phyloP scores from a whole-genome alignment of 2,888 invertebrate species.

The Drosophila quinaria region DNA sequence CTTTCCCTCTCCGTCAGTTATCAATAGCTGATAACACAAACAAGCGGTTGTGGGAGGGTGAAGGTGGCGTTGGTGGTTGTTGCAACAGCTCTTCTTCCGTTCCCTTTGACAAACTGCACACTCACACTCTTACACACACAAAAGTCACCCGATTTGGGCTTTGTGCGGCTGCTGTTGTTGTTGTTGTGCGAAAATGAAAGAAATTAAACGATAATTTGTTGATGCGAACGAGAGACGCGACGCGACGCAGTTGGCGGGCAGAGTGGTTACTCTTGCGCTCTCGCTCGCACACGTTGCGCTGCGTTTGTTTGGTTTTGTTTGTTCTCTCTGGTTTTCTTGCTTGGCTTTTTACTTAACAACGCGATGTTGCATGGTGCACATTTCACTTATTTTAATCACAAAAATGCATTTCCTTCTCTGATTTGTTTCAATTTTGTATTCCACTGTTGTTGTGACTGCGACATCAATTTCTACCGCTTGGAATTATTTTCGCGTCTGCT shows the following conservation, averaged over 20 bases:
- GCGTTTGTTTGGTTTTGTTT: constrained; percentile 60
- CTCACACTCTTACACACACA: constrained; percentile 24
- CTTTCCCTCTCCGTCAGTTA: constrained; percentile 27
- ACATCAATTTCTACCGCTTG: constrained; percentile 37
- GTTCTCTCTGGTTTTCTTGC: constrained; percentile 66
- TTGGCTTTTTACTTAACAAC: constrained; percentile 57
- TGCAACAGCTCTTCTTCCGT: constrained; percentile 14
- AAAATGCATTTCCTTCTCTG: constrained; percentile 53
- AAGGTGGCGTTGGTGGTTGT: constrained; percentile 30
- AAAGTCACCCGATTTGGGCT: constrained; percentile 68
- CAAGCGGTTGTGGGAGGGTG: constrained; percentile 15
- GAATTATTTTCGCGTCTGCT: constrained; percentile 56
- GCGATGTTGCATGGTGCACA: constrained; percentile 67
- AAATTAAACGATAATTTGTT: constrained; percentile 79
- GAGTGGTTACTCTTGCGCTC: constrained; percentile 38
- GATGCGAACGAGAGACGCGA: constrained; percentile 55
- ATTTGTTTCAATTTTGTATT: constrained; percentile 45
- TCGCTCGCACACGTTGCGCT: constrained; percentile 37
- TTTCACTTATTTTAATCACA: constrained; percentile 60
- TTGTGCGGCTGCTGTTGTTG: constrained; percentile 25
- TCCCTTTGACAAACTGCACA: constrained; percentile 28
- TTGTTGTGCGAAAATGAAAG: constrained; percentile 67
- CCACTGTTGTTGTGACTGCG: constrained; percentile 51
- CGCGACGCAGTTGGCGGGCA: constrained; percentile 20
- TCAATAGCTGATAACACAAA: constrained; percentile 52